Evolutionary conservation across 2,888 invertebrate species (phyloP).

Genomic region (Heliconius aoede): DNA sequence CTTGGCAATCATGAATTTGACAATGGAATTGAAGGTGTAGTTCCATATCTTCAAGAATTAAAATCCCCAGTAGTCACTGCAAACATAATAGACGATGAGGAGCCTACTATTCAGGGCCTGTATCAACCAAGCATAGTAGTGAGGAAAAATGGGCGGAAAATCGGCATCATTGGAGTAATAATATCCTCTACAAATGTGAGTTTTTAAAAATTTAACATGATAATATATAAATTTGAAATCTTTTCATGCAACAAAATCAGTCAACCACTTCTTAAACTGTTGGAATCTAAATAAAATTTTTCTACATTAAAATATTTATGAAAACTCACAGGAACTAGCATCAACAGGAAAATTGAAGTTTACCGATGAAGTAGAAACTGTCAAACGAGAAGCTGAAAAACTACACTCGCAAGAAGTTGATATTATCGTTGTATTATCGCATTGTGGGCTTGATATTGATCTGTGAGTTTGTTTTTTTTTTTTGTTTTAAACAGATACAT

Average conservation of each 20-base stretch:
- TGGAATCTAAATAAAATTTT: too few species aligned
- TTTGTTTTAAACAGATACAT: neutral
- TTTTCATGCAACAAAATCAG: too few species aligned
- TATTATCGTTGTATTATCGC: constrained; percentile 92
- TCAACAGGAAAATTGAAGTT: constrained; percentile 87
- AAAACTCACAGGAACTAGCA: constrained; percentile 82
- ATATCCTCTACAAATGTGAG: constrained; percentile 71
- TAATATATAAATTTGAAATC: too few species aligned
- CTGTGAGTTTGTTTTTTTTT: constrained; percentile 58
- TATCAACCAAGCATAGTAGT: constrained; percentile 87
- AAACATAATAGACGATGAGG: constrained; percentile 88
- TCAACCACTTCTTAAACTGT: too few species aligned
- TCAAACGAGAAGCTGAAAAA: constrained; percentile 86
- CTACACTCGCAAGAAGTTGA: constrained; percentile 86
- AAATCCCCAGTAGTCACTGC: constrained; percentile 88
- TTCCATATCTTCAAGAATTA: constrained; percentile 87
- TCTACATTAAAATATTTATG: neutral
- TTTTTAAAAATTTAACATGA: constrained; percentile 37
- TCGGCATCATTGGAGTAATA: constrained; percentile 92
- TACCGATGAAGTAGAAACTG: constrained; percentile 86
- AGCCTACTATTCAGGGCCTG: constrained; percentile 87
- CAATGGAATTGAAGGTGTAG: constrained; percentile 87
- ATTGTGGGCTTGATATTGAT: constrained; percentile 89
- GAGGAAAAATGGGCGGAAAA: constrained; percentile 85
- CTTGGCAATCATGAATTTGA: constrained; percentile 96